These are phyloP conservation scores for Antitype chi DNA, from an alignment of 2,888 invertebrate species.

Conservation along the genomic window DNA sequence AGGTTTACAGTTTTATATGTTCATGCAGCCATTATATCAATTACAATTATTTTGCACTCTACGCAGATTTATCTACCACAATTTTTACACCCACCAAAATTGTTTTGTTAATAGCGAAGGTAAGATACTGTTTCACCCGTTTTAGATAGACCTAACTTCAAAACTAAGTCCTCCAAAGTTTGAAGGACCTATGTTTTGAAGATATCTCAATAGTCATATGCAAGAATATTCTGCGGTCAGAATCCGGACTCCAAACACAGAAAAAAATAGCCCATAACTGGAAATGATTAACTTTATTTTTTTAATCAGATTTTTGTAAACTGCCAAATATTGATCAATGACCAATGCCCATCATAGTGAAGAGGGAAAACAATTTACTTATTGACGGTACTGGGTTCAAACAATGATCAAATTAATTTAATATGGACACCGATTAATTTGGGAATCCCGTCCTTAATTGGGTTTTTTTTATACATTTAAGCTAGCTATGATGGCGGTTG, in stretches of 20 bases:
- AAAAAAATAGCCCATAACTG: too few species aligned
- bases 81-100: background rate
- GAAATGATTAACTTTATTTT: background rate
- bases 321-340: background rate
- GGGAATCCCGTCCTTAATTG: slow-evolving; percentile 22
- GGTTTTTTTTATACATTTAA: slow-evolving; percentile 15
- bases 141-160: too few species aligned
- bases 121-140: background rate
- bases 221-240: too few species aligned
- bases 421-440: slow-evolving; percentile 21
- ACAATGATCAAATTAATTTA: slow-evolving; percentile 12
- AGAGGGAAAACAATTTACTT: slow-evolving; percentile 2
- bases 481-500: slow-evolving; percentile 11
- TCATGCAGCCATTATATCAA: background rate
- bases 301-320: background rate
- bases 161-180: background rate
- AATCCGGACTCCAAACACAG: background rate
- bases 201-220: too few species aligned
- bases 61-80: background rate
- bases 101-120: background rate
- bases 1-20: background rate
- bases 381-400: background rate
- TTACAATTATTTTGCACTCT: background rate
- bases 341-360: background rate
- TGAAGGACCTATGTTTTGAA: too few species aligned